Evolutionary conservation across 2,888 invertebrate genomes (phyloP).

Genomic region (Parapristionchus giblindavisi): DNA sequence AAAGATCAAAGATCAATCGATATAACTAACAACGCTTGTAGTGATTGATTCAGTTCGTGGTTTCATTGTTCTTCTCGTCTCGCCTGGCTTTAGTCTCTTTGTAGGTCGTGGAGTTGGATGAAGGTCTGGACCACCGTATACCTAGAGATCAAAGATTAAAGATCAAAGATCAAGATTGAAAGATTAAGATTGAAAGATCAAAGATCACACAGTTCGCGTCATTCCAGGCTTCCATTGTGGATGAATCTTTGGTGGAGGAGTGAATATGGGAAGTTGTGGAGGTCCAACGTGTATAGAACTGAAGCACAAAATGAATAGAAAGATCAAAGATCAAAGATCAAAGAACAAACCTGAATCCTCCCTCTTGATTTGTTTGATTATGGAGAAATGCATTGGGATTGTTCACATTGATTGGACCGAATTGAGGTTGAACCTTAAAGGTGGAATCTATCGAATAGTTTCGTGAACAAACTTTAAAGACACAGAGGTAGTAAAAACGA

Average conservation of each 20-base stretch:
- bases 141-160: slow-evolving; percentile 41
- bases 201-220: slow-evolving; percentile 1
- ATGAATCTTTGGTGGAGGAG: slow-evolving; percentile 56
- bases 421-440: slow-evolving; percentile 59
- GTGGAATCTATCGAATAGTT: too few relatives aligned
- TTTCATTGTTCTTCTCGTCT: neutral
- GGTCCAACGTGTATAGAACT: slow-evolving; percentile 51
- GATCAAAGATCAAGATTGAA: too few relatives aligned
- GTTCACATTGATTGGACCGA: slow-evolving; percentile 66
- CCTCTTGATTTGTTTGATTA: slow-evolving; percentile 45
- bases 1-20: too few relatives aligned
- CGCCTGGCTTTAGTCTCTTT: slow-evolving; percentile 13
- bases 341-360: slow-evolving; percentile 8
- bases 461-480: too few relatives aligned
- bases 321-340: neutral
- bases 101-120: slow-evolving; percentile 20
- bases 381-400: slow-evolving; percentile 57
- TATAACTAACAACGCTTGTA: too few relatives aligned
- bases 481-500: too few relatives aligned
- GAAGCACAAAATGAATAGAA: slow-evolving; percentile 6
- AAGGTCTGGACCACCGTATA: slow-evolving; percentile 56
- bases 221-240: slow-evolving; percentile 30
- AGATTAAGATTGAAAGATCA: too few relatives aligned
- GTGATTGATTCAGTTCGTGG: too few relatives aligned
- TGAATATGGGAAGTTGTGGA: slow-evolving; percentile 55